Evolutionary conservation across 2,797 vertebrate species (phyloP), one percentile per base, ranked within the genome.

Genomic region (Alosa sapidissima): DNA sequence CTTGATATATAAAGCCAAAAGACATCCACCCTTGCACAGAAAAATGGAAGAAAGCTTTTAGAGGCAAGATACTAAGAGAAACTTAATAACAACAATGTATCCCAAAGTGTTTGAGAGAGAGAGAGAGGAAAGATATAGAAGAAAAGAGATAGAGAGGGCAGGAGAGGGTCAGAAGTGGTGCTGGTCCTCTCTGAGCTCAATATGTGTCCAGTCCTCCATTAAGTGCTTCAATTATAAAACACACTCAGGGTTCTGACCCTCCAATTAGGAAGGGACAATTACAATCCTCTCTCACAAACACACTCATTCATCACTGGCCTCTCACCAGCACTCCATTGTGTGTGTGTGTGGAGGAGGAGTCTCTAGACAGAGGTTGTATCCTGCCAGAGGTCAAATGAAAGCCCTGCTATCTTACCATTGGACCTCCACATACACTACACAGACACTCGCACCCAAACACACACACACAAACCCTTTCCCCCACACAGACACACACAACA

Each of bases 221-320:
- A 97, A 97, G 96, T 95, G 95, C 94, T 93, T 96, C 96, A 97
- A 97, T 98, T 97, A 98, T 96, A 94, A 90, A 91, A 96, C 97
- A 96, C 96, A 97, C 95, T 96, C 96, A 91, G 91, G 94, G 95
- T 93, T 95, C 94, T 97, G 97, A 96, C 94, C 95, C 94, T 96
- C 95, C 96, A 98, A 98, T 98, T 97, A 98, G 97, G 94, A 96
- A 94, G 95, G 96, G 95, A 95, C 97, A 96, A 97, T 97, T 97
- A 97, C 97, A 98, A 97, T 95, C 96, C 96, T 96, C 95, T 94
- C 95, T 95, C 96, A 36, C 72, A 96, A 98, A 97, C 95, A 95
- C 96, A 96, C 96, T 96, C 96, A 99, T 99, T 97, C 96, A 98
- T 99, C 98, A 99, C 96, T 89, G 93, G 93, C 96, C 72, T 45